phyloP scores from a whole-genome alignment of 1,140 invertebrate genomes.

The Nixonia krombeini region DNA sequence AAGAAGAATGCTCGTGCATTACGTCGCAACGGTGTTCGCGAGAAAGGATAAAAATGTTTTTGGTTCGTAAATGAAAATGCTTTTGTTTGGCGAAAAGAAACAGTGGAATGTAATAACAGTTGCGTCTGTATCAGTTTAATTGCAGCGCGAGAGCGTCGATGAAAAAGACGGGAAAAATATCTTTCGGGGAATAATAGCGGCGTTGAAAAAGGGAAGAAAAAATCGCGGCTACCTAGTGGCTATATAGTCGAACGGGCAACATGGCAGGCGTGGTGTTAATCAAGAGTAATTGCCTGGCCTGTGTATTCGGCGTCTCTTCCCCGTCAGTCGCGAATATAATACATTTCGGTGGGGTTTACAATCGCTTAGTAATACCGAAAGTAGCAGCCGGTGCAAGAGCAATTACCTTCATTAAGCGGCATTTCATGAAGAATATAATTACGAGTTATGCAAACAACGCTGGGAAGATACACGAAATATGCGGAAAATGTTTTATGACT shows the following conservation, averaged over 20 bases:
- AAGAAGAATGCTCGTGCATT: too few relatives aligned
- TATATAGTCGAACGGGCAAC: slow-evolving; percentile 1
- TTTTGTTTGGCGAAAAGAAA: too few relatives aligned
- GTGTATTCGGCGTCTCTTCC: slow-evolving; percentile 19
- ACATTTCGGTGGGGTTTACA: slow-evolving; percentile 46
- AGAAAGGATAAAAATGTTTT: too few relatives aligned
- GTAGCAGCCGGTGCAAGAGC: slow-evolving; percentile 43
- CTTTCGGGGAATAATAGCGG: too few relatives aligned
- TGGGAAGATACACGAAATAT: slow-evolving; percentile 38
- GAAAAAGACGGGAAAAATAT: too few relatives aligned
- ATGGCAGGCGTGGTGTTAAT: slow-evolving; percentile 45
- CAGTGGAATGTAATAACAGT: too few relatives aligned
- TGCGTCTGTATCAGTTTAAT: too few relatives aligned
- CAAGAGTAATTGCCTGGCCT: slow-evolving; percentile 51
- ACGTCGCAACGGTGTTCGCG: too few relatives aligned
- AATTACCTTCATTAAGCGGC: slow-evolving; percentile 48
- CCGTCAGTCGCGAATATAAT: slow-evolving; percentile 17
- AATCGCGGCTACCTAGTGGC: neutral
- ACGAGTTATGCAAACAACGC: slow-evolving; percentile 48
- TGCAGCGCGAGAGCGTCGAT: too few relatives aligned
- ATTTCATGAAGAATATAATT: slow-evolving; percentile 51
- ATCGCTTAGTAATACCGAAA: slow-evolving; percentile 54
- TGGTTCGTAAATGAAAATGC: too few relatives aligned
- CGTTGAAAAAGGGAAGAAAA: too few relatives aligned
- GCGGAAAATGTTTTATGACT: slow-evolving; percentile 40